These are phyloP conservation scores for Papilio dardanus DNA, from an alignment of 1,140 invertebrate species.

Conservation along the genomic window DNA sequence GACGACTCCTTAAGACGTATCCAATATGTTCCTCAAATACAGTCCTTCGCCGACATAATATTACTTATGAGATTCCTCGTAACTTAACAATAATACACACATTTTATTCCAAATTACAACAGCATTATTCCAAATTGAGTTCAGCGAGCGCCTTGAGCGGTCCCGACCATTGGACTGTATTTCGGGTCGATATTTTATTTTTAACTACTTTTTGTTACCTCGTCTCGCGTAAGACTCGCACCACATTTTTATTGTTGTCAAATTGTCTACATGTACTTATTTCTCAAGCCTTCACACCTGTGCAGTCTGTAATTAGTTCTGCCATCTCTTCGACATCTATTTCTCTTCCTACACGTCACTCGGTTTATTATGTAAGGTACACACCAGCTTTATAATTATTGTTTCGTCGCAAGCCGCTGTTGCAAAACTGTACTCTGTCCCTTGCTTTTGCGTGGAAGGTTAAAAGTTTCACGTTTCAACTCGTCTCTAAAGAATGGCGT, in stretches of 20 bases:
- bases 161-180: conserved; percentile 74
- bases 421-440: conserved; percentile 54
- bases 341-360: conserved; percentile 64
- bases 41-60: conserved; percentile 63
- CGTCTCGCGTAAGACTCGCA: conserved; percentile 59
- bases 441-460: conserved; percentile 62
- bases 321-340: conserved; percentile 65
- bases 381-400: conserved; percentile 73
- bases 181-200: conserved; percentile 63
- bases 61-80: conserved; percentile 37
- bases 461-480: conserved; percentile 27
- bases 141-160: conserved; percentile 47
- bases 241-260: conserved; percentile 55
- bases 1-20: conserved; percentile 55
- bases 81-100: conserved; percentile 45
- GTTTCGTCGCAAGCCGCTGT: conserved; percentile 67
- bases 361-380: conserved; percentile 63
- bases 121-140: conserved; percentile 41
- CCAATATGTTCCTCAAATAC: conserved; percentile 72
- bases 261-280: conserved; percentile 60
- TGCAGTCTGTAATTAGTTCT: conserved; percentile 74
- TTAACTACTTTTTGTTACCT: conserved; percentile 53
- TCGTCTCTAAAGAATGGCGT: neutral
- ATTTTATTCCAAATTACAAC: conserved; percentile 38
- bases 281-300: conserved; percentile 66